phyloP scores from a whole-genome alignment of 2,113 vertebrate genomes.

The Xiphorhynchus elegans region DNA sequence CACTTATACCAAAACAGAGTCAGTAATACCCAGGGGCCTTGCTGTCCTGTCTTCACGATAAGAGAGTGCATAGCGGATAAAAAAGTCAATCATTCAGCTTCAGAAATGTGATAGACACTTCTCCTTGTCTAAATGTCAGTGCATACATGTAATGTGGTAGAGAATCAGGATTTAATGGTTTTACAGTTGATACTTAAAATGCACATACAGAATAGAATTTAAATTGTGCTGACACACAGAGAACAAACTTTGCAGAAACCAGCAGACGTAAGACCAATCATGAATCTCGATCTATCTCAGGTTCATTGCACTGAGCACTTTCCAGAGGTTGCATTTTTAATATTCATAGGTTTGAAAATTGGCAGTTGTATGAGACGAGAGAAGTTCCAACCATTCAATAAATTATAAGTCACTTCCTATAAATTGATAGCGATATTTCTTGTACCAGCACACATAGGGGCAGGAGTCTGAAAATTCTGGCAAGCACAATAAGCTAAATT shows the following conservation, averaged over 20 bases:
- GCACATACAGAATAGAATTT: background rate
- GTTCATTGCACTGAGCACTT: background rate
- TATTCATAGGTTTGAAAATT: background rate
- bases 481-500: background rate
- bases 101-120: background rate
- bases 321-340: background rate
- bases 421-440: background rate
- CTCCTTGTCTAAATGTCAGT: background rate
- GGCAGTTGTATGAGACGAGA: background rate
- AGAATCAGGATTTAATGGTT: background rate
- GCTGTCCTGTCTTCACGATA: background rate
- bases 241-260: background rate
- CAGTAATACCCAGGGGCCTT: background rate
- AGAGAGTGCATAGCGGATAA: background rate
- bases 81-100: background rate
- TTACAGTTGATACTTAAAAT: background rate
- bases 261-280: background rate
- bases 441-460: background rate
- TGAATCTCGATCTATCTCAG: background rate
- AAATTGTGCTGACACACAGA: background rate
- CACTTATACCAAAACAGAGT: background rate
- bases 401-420: background rate
- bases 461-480: background rate
- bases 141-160: accelerated
- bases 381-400: background rate